Percentiles rank a stretch among this genome's conserved stretches.
Conservation (phyloP, 2,888 invertebrate genomes). For the Caprella mutica region DNA sequence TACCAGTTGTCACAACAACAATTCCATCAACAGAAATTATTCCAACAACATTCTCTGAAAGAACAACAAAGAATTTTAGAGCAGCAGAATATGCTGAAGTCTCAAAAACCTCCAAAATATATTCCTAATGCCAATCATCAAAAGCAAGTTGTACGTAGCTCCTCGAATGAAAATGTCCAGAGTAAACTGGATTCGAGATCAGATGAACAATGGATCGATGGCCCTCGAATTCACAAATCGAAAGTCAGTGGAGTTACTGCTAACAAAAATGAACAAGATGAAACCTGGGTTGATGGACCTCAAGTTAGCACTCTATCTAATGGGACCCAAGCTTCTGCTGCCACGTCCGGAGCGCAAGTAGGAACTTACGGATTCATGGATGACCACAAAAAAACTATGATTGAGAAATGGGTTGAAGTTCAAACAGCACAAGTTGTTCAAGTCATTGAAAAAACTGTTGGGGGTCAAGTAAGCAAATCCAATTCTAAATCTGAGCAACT, state of each 20-base stretch:
- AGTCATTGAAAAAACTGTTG: conserved; percentile 38
- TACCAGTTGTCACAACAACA: conserved; percentile 10
- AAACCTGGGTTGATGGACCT: conserved; percentile 94
- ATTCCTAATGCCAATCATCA: too few species aligned
- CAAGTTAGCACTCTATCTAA: conserved; percentile 47
- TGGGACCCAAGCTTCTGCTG: conserved; percentile 8
- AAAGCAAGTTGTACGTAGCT: too few species aligned
- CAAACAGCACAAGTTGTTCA: conserved; percentile 50
- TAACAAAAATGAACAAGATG: conserved; percentile 62
- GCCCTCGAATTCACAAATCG: conserved; percentile 58
- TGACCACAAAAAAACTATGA: conserved; percentile 83
- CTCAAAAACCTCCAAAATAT: background rate
- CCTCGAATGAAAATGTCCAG: too few species aligned
- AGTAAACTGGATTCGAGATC: conserved; percentile 14
- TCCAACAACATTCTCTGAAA: conserved; percentile 11
- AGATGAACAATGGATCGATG: conserved; percentile 94
- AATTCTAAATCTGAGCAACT: too few species aligned
- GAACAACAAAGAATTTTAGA: background rate
- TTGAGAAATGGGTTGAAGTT: conserved; percentile 82
- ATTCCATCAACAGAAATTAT: conserved; percentile 18
- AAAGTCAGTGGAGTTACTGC: conserved; percentile 45
- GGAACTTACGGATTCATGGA: conserved; percentile 78
- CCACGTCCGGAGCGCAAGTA: conserved; percentile 37
- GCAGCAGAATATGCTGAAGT: conserved; percentile 1
- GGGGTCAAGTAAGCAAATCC: conserved; percentile 38